Conservation (phyloP, 2,797 vertebrate species). For the Anableps anableps region DNA sequence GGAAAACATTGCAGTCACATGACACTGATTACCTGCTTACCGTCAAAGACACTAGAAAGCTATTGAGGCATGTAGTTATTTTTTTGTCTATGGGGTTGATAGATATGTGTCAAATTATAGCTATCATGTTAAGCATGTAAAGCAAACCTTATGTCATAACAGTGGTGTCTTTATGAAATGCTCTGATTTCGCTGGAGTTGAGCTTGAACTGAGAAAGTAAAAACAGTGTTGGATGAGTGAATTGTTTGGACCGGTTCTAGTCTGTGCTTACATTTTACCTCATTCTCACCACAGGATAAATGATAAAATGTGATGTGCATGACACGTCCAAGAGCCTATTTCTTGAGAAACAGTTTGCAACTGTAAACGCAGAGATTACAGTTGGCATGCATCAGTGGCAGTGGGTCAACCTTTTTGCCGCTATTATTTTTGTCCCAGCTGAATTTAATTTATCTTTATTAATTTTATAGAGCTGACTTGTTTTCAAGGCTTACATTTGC, state of each 20-base stretch:
- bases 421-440: constrained; percentile 24
- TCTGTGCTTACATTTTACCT: constrained; percentile 64
- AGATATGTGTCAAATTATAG: constrained; percentile 46
- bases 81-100: constrained; percentile 19
- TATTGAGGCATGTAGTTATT: constrained; percentile 39
- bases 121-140: constrained; percentile 42
- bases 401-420: constrained; percentile 5
- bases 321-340: constrained; percentile 47
- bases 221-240: constrained; percentile 43
- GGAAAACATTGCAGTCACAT: constrained; percentile 63
- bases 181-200: constrained; percentile 32
- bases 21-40: constrained; percentile 66
- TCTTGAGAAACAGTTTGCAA: constrained; percentile 32
- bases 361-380: constrained; percentile 32
- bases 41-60: constrained; percentile 42
- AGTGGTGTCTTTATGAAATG: constrained; percentile 24
- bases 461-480: constrained; percentile 1
- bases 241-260: constrained; percentile 54
- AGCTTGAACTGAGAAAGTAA: constrained; percentile 45
- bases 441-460: constrained; percentile 29
- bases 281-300: constrained; percentile 65
- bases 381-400: constrained; percentile 16
- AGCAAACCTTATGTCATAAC: constrained; percentile 33
- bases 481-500: constrained; percentile 12
- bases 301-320: constrained; percentile 57